phyloP scores from a whole-genome alignment of 2,888 invertebrate genomes.

The Drosophila acutilabella region DNA sequence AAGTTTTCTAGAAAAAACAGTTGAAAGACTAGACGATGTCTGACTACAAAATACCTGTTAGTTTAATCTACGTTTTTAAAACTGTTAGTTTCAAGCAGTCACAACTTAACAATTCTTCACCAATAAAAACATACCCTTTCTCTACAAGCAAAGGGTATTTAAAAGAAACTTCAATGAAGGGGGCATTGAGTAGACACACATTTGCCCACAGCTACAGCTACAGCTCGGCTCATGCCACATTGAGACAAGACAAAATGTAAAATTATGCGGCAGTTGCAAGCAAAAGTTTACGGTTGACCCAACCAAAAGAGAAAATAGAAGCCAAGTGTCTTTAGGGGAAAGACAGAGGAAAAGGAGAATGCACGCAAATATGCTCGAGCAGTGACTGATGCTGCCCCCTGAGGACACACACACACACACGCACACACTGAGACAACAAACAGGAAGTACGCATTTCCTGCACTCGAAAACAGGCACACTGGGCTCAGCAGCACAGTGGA shows the following conservation, averaged over 20 bases:
- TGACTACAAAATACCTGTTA: too few relatives aligned
- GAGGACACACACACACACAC: conserved; percentile 28
- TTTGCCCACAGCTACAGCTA: conserved; percentile 11
- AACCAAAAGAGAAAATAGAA: conserved; percentile 15
- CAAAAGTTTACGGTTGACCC: conserved; percentile 76
- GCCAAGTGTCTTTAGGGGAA: conserved; percentile 44
- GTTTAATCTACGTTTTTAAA: too few relatives aligned
- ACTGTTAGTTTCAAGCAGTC: too few relatives aligned
- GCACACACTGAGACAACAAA: conserved; percentile 52
- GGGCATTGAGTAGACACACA: conserved; percentile 64
- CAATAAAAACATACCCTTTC: background rate
- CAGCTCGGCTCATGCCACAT: conserved; percentile 26
- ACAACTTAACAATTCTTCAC: too few relatives aligned
- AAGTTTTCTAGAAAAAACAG: conserved; percentile 72
- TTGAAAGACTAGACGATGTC: background rate
- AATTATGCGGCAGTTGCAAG: conserved; percentile 76
- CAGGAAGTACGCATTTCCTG: conserved; percentile 80
- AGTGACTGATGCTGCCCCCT: conserved; percentile 53
- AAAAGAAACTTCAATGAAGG: conserved; percentile 16
- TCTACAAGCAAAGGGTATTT: background rate
- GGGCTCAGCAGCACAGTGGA: background rate
- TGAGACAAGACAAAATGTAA: conserved; percentile 64
- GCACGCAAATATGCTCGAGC: conserved; percentile 72
- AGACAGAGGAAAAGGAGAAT: conserved; percentile 1
- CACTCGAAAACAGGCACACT: conserved; percentile 53